phyloP scores from a whole-genome alignment of 2,888 invertebrate species.

The Ochropleura leucogaster region DNA sequence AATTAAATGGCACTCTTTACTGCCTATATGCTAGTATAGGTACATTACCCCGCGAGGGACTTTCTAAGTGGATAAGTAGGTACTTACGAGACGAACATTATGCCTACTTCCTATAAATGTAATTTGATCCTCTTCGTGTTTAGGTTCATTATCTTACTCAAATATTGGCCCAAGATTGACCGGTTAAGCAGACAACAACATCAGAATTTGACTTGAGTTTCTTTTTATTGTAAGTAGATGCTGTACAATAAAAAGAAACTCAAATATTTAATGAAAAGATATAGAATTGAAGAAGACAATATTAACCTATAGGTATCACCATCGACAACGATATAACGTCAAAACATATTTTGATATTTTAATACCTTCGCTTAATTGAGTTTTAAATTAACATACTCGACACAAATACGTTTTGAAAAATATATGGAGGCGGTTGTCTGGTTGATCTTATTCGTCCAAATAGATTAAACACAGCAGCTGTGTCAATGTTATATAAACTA shows the following conservation, averaged over 20 bases:
- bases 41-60: slow-evolving; percentile 15
- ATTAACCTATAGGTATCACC: neutral
- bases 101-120: slow-evolving; percentile 13
- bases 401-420: neutral
- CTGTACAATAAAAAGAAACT: too few relatives aligned
- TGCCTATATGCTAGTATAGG: neutral
- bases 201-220: too few relatives aligned
- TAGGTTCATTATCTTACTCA: neutral
- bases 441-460: neutral
- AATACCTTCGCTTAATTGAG: neutral
- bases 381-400: neutral
- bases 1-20: slow-evolving; percentile 36
- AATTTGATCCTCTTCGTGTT: slow-evolving; percentile 22
- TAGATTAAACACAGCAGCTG: neutral
- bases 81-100: slow-evolving; percentile 18
- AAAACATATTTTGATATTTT: neutral
- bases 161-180: neutral
- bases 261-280: too few relatives aligned
- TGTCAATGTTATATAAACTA: neutral
- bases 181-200: too few relatives aligned
- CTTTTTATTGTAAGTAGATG: too few relatives aligned
- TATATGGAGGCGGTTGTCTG: neutral
- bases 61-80: slow-evolving; percentile 17
- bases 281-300: neutral
- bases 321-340: neutral